Percentiles rank a stretch among this genome's conserved stretches.
Evolutionary conservation across 2,113 vertebrate species (phyloP).

Genomic region (Oreochromis niloticus): DNA sequence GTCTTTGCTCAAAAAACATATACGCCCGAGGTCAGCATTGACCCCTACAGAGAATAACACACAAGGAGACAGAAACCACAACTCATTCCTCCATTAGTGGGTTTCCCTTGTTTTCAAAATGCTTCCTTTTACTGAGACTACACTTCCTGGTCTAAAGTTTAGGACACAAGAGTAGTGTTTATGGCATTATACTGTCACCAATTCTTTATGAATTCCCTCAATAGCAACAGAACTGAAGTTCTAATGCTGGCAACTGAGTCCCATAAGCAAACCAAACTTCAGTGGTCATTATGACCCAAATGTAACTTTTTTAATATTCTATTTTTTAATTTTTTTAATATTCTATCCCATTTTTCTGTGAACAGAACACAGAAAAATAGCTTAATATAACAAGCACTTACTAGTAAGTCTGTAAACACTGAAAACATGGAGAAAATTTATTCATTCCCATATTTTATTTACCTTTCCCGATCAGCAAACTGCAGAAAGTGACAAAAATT

Average conservation of each 20-base stretch:
- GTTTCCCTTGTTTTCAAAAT: conserved; percentile 54
- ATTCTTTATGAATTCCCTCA: background rate
- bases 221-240: background rate
- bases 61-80: conserved; percentile 35
- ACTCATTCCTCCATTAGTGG: conserved; percentile 44
- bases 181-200: background rate
- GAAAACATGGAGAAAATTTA: background rate
- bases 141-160: background rate
- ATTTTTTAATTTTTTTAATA: background rate
- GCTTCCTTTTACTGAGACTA: conserved; percentile 43
- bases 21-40: conserved; percentile 28
- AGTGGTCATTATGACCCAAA: background rate
- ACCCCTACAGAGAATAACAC: conserved; percentile 29
- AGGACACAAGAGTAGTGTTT: background rate
- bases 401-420: background rate
- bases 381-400: background rate
- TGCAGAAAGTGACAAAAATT: background rate
- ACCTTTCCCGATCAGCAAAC: background rate
- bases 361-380: background rate
- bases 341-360: background rate
- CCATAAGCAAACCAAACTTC: background rate
- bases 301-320: background rate
- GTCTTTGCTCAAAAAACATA: conserved; percentile 11
- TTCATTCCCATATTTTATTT: background rate
- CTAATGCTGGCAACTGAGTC: background rate